Base-by-base conservation (phyloP, 1,140 invertebrate genomes). In the Trissolcus basalis region DNA sequence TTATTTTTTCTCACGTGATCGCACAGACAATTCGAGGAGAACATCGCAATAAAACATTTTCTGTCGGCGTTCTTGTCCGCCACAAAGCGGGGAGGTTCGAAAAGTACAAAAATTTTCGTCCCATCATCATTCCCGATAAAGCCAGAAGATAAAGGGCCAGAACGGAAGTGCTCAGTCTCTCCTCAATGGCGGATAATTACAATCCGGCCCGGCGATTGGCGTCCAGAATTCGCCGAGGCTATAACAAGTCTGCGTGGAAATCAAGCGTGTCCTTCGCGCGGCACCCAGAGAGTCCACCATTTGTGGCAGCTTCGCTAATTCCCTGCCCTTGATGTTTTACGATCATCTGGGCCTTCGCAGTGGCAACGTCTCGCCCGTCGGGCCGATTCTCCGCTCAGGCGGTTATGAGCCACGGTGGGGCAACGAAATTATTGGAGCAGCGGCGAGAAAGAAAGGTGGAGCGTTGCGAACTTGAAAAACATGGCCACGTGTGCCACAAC, bases 281-380 rank as follows among this genome's bases (percentile, higher is more conserved):
- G 65, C 67, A 64, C 44, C 32, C 71, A 41, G 50, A 70, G 61
- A 27, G 6, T 27, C 80, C 80, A 81, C 79, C 78, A 84, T 83
- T 84, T 82, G 82, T 80, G 71, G 79, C 64, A 73, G 67, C 79
- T 81, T 27, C 68, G 65, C 74, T 76, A 80, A 83, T 83, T 83
- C 78, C 58, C 78, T 78, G 77, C 78, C 78, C 79, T 77, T 72
- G 53, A 50, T 68, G 64, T 79, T 84, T 83, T 84, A 84, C 75
- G 78, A 77, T 43, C n/a, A n/a, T n/a, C 68, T 36, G 58, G 4
- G 69, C 63, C 61, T 69, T 76, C 54, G 35, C 51, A 51, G 70
- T 60, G 47, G 67, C 65, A 48, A 70, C 71, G 64, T 80, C 77
- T 76, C n/a, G 77, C 71, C 59, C 68, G 54, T 16, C 55, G 59